Conservation (phyloP, 2,888 invertebrate species). For the Diogma glabrata region DNA sequence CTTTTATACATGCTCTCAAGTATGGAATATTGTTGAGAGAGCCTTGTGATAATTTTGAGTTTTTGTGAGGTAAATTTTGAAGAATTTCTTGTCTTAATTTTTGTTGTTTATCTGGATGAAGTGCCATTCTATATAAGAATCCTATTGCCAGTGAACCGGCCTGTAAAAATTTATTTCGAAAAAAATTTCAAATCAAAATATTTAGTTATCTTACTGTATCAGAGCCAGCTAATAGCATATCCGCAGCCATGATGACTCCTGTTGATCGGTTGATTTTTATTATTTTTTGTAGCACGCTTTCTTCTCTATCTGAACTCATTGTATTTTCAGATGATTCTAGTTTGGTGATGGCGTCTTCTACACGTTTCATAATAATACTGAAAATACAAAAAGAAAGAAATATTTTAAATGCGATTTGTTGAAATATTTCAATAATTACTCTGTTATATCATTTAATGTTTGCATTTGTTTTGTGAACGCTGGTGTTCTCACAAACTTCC, state of each 20-base stretch:
- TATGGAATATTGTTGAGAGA: conserved; percentile 40
- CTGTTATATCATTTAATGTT: conserved; percentile 26
- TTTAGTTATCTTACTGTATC: conserved; percentile 21
- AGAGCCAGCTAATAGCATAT: conserved; percentile 23
- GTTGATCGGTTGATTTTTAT: conserved; percentile 28
- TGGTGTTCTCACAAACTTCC: conserved; percentile 28
- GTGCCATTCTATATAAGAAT: conserved; percentile 46
- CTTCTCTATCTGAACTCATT: conserved; percentile 16
- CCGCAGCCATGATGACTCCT: conserved; percentile 23
- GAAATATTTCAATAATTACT: not conserved
- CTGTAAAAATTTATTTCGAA: too few relatives aligned
- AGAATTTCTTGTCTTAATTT: conserved; percentile 41
- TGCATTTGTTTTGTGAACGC: conserved; percentile 25
- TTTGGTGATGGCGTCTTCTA: too few relatives aligned
- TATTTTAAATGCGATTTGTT: too few relatives aligned
- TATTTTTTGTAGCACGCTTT: conserved; percentile 41
- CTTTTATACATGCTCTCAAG: conserved; percentile 55
- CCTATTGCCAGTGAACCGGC: conserved; percentile 42
- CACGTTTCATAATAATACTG: too few relatives aligned
- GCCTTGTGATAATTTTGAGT: conserved; percentile 30
- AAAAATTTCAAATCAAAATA: too few relatives aligned
- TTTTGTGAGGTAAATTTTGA: conserved; percentile 28
- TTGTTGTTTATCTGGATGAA: conserved; percentile 46
- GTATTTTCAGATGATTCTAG: too few relatives aligned
- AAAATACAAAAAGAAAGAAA: too few relatives aligned